These are phyloP conservation scores for Mythimna ferrago DNA, from an alignment of 2,888 invertebrate genomes.

Conservation along the genomic window DNA sequence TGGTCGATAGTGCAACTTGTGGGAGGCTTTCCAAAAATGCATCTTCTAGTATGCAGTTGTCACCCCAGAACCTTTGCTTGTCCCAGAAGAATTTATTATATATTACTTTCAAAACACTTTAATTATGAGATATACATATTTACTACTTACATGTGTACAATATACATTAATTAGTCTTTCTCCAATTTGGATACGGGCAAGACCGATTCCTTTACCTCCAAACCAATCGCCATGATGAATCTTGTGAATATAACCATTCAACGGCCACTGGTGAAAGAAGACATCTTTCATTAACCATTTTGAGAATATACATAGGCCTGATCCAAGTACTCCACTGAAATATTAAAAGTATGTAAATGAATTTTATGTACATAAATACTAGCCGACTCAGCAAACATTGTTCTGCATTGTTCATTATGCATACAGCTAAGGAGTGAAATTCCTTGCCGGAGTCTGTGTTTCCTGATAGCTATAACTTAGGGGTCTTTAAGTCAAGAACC, in stretches of 20 bases:
- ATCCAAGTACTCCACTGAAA: slow-evolving; percentile 96
- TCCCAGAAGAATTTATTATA: too few relatives aligned
- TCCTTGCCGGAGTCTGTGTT: too few relatives aligned
- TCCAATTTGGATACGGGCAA: slow-evolving; percentile 93
- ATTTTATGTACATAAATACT: neutral
- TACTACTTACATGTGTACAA: slow-evolving; percentile 96
- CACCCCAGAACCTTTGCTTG: too few relatives aligned
- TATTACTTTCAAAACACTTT: too few relatives aligned
- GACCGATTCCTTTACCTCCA: slow-evolving; percentile 98
- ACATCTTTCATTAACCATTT: slow-evolving; percentile 96
- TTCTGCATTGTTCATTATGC: too few relatives aligned
- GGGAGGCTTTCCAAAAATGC: too few relatives aligned
- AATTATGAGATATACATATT: slow-evolving; percentile 8
- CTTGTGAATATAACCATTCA: slow-evolving; percentile 99
- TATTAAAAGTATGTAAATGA: slow-evolving; percentile 7
- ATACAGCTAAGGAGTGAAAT: too few relatives aligned
- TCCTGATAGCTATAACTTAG: too few relatives aligned
- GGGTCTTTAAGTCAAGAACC: too few relatives aligned
- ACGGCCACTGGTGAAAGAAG: slow-evolving; percentile 97
- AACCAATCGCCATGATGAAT: slow-evolving; percentile 99
- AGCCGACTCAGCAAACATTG: neutral
- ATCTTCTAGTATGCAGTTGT: too few relatives aligned
- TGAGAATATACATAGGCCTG: slow-evolving; percentile 97
- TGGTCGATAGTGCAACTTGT: too few relatives aligned
- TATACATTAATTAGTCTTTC: slow-evolving; percentile 95